Conservation (phyloP, 2,888 invertebrate genomes). For the Ophion obscuratus region DNA sequence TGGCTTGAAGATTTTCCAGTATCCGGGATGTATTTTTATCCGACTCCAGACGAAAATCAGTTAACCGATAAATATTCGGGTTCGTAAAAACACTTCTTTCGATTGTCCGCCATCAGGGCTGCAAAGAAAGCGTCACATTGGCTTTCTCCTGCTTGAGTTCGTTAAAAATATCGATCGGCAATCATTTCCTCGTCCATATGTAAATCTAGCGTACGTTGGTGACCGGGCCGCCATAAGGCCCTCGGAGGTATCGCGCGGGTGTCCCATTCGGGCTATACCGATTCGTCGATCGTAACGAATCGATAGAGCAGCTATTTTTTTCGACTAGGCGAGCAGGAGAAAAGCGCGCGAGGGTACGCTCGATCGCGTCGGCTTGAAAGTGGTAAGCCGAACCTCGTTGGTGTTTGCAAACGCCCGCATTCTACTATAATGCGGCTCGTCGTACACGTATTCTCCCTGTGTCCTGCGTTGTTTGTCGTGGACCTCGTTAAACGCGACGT, state of each 20-base stretch:
- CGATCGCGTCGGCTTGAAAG: slow-evolving; percentile 11
- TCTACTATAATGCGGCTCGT: slow-evolving; percentile 17
- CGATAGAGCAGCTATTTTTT: slow-evolving; percentile 79
- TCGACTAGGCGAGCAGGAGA: slow-evolving; percentile 79
- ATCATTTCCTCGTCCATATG: slow-evolving; percentile 69
- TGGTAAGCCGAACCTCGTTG: slow-evolving; percentile 39
- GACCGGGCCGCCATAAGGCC: slow-evolving; percentile 74
- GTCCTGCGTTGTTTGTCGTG: neutral
- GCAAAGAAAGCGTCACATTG: neutral
- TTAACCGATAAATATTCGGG: no score
- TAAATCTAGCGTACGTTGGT: slow-evolving; percentile 74
- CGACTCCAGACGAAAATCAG: no score
- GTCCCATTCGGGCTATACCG: slow-evolving; percentile 16
- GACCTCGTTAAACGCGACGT: slow-evolving; percentile 6
- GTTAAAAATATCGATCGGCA: neutral
- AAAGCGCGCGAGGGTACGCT: neutral
- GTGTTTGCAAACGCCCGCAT: slow-evolving; percentile 36
- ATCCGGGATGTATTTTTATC: no score
- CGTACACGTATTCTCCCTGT: slow-evolving; percentile 4
- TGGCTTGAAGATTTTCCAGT: no score
- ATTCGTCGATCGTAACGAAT: slow-evolving; percentile 76
- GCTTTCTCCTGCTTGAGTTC: no score
- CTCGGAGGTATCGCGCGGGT: slow-evolving; percentile 68
- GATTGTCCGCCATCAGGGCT: neutral
- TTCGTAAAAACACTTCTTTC: neutral